These are phyloP conservation scores for Nycticebus coucang DNA, from an alignment of 2,113 vertebrate genomes.

Conservation along the genomic window DNA sequence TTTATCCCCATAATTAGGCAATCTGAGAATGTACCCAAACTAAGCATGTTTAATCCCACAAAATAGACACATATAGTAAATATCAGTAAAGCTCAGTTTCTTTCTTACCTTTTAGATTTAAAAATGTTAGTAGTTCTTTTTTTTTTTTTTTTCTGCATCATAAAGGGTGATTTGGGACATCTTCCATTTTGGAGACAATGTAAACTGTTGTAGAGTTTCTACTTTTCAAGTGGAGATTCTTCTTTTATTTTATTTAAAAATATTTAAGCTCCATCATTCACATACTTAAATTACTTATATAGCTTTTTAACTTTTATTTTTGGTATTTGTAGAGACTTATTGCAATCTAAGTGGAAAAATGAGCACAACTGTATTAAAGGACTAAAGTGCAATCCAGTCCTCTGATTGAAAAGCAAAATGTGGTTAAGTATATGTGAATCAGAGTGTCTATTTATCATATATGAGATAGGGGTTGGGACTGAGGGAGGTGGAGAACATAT, in stretches of 20 bases:
- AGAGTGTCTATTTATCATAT: neutral
- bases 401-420: neutral
- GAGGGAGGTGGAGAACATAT: neutral
- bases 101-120: neutral
- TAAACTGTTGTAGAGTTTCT: neutral
- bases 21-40: neutral
- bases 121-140: neutral
- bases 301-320: neutral
- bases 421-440: fast-evolving
- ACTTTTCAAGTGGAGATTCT: neutral
- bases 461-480: too few species aligned
- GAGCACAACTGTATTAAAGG: neutral
- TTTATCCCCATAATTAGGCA: neutral
- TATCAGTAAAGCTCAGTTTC: neutral
- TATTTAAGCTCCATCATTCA: neutral
- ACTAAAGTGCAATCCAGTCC: neutral
- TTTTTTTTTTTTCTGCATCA: neutral
- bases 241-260: neutral
- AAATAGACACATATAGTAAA: neutral
- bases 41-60: neutral
- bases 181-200: neutral
- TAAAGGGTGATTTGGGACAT: neutral
- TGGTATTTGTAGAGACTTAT: neutral
- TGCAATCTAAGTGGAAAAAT: neutral
- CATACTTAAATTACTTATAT: neutral